phyloP scores from a whole-genome alignment of 2,888 invertebrate genomes.

The Osmoderma eremita region DNA sequence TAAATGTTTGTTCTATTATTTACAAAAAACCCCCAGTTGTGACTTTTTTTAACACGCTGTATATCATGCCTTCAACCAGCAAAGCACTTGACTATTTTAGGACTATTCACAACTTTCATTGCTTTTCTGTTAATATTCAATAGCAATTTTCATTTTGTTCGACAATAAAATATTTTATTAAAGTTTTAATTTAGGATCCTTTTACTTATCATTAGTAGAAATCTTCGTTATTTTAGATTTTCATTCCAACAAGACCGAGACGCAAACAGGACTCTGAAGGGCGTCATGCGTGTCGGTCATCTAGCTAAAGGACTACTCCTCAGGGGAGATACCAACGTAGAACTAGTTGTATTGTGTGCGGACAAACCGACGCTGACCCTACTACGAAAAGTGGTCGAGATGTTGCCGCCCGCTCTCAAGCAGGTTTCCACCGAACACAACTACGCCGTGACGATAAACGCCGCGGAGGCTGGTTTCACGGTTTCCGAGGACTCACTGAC shows the following conservation, averaged over 20 bases:
- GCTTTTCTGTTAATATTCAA: no score
- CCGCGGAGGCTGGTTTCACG: constrained; percentile 85
- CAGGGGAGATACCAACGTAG: constrained; percentile 88
- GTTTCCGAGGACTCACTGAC: constrained; percentile 82
- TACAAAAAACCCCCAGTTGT: no score
- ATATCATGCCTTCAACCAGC: no score
- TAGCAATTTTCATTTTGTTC: no score
- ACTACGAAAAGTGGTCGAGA: constrained; percentile 86
- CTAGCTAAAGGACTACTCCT: constrained; percentile 90
- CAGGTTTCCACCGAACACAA: constrained; percentile 77
- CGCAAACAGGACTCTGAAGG: constrained; percentile 83
- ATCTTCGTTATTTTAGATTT: constrained; percentile 62
- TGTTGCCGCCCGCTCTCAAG: constrained; percentile 83
- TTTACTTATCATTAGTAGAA: no score
- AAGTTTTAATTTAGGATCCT: no score
- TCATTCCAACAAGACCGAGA: constrained; percentile 74
- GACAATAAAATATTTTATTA: no score
- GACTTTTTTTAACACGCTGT: no score
- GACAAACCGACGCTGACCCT: constrained; percentile 92
- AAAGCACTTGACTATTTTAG: no score
- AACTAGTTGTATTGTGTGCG: constrained; percentile 93
- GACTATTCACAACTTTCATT: no score
- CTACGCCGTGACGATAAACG: constrained; percentile 85
- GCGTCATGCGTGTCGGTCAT: constrained; percentile 96
- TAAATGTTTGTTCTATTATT: no score